These are phyloP conservation scores for Cheilosia variabilis DNA, from an alignment of 2,888 invertebrate species.

Conservation along the genomic window DNA sequence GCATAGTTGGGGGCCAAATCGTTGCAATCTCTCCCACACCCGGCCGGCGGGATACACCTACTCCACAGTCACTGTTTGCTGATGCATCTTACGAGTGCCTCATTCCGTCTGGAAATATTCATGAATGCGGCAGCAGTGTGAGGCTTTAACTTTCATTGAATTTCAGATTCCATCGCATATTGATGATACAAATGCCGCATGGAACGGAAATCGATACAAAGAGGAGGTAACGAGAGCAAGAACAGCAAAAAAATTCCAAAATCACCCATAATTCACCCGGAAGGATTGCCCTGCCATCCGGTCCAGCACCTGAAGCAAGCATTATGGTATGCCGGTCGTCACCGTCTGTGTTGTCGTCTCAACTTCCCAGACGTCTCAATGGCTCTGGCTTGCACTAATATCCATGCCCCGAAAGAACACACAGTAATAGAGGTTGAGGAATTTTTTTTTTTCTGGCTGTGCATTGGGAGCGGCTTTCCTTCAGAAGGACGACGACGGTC, in stretches of 20 bases:
- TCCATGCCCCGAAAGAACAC: slow-evolving; percentile 59
- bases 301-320: slow-evolving; percentile 66
- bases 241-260: slow-evolving; percentile 57
- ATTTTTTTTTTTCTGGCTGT: slow-evolving; percentile 47
- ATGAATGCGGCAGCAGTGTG: slow-evolving; percentile 46
- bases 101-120: slow-evolving; percentile 62
- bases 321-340: slow-evolving; percentile 6
- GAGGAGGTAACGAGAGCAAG: slow-evolving; percentile 7
- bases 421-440: slow-evolving; percentile 63
- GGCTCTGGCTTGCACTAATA: slow-evolving; percentile 58
- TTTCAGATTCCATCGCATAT: slow-evolving; percentile 70
- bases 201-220: slow-evolving; percentile 66
- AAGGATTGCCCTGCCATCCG: slow-evolving; percentile 68
- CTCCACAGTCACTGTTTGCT: slow-evolving; percentile 56
- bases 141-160: slow-evolving; percentile 70
- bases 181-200: slow-evolving; percentile 68
- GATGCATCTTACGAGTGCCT: slow-evolving; percentile 61
- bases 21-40: slow-evolving; percentile 17
- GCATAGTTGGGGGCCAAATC: background rate
- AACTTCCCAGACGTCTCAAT: slow-evolving; percentile 76
- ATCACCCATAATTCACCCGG: slow-evolving; percentile 71
- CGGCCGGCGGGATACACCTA: background rate
- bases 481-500: slow-evolving; percentile 6
- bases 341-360: slow-evolving; percentile 42
- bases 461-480: slow-evolving; percentile 49